A percentile compares a stretch with the other conserved stretches of the same genome.
phyloP scores from a whole-genome alignment of 2,113 vertebrate genomes.

The Raja brachyura region DNA sequence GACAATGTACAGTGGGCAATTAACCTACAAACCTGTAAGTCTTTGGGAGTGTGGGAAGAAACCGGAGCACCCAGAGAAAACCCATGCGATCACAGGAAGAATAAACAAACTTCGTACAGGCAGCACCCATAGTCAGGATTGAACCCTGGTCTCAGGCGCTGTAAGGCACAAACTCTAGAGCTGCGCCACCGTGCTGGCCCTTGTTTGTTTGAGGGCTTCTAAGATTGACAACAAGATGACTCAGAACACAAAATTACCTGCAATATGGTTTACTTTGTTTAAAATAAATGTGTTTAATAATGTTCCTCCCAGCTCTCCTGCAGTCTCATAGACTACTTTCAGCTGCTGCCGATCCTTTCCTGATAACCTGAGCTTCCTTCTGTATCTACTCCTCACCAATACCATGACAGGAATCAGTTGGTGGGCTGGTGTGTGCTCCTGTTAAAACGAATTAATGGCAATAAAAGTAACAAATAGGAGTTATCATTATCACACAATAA shows the following conservation, averaged over 20 bases:
- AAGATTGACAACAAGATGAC: background rate
- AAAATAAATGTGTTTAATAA: background rate
- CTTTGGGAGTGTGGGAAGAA: too few species aligned
- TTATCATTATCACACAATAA: background rate
- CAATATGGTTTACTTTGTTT: background rate
- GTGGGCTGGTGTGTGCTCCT: background rate
- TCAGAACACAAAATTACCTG: too few species aligned
- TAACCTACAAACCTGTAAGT: too few species aligned
- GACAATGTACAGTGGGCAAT: too few species aligned
- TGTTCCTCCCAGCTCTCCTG: background rate
- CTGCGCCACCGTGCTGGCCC: too few species aligned
- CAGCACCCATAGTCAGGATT: too few species aligned
- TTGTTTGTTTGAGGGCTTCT: background rate
- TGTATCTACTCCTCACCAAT: background rate
- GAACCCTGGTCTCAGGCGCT: too few species aligned
- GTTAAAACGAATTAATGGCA: background rate
- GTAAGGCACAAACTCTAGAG: too few species aligned
- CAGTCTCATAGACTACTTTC: background rate
- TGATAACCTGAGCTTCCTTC: background rate
- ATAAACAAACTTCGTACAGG: too few species aligned
- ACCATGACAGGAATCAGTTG: background rate
- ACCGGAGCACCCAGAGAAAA: too few species aligned
- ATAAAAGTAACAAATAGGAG: background rate
- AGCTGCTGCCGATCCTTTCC: background rate
- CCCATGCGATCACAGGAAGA: too few species aligned